phyloP scores from a whole-genome alignment of 2,888 invertebrate species.

The Fissipunctia ypsillon region DNA sequence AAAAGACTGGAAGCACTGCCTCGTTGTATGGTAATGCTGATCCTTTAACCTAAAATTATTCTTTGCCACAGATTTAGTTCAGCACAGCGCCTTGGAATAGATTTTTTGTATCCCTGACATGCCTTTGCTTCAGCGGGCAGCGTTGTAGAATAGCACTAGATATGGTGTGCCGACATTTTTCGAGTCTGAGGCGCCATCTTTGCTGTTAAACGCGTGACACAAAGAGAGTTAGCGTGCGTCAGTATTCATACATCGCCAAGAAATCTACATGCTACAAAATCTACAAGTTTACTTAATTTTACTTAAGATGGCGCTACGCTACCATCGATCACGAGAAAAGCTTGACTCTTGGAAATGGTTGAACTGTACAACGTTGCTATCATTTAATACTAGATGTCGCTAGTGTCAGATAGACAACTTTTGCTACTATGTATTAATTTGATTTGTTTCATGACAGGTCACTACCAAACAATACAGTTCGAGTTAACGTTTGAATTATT shows the following conservation, averaged over 20 bases:
- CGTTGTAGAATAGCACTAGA: too few species aligned
- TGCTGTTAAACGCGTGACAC: neutral
- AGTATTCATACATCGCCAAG: neutral
- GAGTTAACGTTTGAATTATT: neutral
- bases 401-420: neutral
- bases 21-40: too few species aligned
- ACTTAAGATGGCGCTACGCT: conserved; percentile 34
- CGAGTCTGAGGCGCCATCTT: conserved; percentile 14
- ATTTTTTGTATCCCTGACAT: neutral
- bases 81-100: neutral
- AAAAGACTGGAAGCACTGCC: too few species aligned
- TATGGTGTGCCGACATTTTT: too few species aligned
- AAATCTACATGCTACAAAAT: neutral
- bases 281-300: neutral
- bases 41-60: too few species aligned
- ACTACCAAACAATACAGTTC: conserved; percentile 27
- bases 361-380: neutral
- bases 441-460: conserved; percentile 7
- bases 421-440: neutral
- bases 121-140: too few species aligned
- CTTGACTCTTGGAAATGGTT: neutral
- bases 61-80: neutral
- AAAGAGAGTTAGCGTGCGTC: neutral
- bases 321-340: neutral
- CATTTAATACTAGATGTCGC: conserved; percentile 18